Base-by-base conservation (phyloP, 2,113 vertebrate species). In the Lagopus muta region DNA sequence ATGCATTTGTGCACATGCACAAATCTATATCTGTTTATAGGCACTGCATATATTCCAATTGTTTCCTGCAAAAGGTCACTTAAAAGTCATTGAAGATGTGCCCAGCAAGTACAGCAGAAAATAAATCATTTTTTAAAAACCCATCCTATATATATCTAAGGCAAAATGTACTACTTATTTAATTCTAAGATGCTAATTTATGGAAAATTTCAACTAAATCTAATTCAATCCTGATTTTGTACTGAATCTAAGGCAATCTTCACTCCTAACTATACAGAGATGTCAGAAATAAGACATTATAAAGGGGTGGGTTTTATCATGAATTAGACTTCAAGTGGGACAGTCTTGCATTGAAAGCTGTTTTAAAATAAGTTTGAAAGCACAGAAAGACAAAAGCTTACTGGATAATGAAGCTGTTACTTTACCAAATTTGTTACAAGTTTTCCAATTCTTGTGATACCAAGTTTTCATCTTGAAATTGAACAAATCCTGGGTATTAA, bases 1-100 rank as follows among this genome's bases (percentile, higher is more conserved):
- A 0, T 69, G 57, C 12, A 10, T n/a, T 65, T 19, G 3, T 82
- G 13, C 28, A n/a, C n/a, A n/a, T n/a, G n/a, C n/a, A n/a, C n/a
- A n/a, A n/a, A n/a, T 27, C 13, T 58, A 1, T 54, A 54, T 27
- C 45, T 75, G 42, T 67, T 82, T 82, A 50, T 38, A 81, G 57
- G 50, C 32, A 60, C 42, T 75, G 21, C 13, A 6, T 52, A 43
- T 17, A 3, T 65, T 85, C 60, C 40, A 66, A 13, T 30, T 60
- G 5, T 54, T 92, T 70, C 10, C 8, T 73, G 27, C 6, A 73
- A 91, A 81, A 76, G 18, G 7, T 79, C 27, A 9, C 34, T 72
- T 79, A 75, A 40, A 88, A 78, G 22, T 45, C 13, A 73, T 32
- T 13, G 6, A 67, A 82, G 48, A 73, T 78, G 52, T 40, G 8